Percentiles rank a stretch among this genome's conserved stretches.
Conservation (phyloP, 1,140 invertebrate genomes). For the Kradibia gibbosae region DNA sequence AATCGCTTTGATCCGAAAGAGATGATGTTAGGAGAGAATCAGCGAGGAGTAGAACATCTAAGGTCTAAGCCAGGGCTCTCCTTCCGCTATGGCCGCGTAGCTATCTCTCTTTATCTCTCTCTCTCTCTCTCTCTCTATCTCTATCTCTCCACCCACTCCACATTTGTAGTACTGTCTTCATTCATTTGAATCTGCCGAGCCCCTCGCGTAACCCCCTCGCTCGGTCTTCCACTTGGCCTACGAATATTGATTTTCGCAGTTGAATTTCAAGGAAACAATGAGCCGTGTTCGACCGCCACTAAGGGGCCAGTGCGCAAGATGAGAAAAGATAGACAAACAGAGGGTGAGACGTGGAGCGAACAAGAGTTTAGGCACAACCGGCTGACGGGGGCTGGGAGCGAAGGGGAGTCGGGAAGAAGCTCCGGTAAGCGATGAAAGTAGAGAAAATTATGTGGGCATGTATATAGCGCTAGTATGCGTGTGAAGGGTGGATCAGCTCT, state of each 20-base stretch:
- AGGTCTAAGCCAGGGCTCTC: constrained; percentile 32
- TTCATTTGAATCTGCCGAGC: background rate
- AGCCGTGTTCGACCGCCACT: constrained; percentile 14
- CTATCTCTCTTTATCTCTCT: background rate
- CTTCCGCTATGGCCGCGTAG: background rate
- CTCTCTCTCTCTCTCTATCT: background rate
- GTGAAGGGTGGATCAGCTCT: background rate
- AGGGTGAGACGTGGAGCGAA: background rate
- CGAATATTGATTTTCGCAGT: constrained; percentile 51
- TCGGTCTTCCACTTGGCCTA: constrained; percentile 33
- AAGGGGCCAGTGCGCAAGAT: background rate
- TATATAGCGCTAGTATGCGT: background rate
- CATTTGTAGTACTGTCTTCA: background rate
- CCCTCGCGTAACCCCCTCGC: constrained; percentile 9
- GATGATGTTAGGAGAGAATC: constrained; percentile 21
- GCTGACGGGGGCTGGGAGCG: background rate
- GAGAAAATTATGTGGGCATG: background rate
- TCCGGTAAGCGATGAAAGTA: background rate
- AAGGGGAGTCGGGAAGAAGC: background rate
- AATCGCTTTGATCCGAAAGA: background rate
- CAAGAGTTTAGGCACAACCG: background rate
- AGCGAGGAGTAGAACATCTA: constrained; percentile 28
- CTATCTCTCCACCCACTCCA: background rate
- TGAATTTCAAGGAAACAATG: constrained; percentile 47
- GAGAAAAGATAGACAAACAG: background rate